Evolutionary conservation across 2,113 vertebrate genomes (phyloP).

Genomic region (Rhea americana): DNA sequence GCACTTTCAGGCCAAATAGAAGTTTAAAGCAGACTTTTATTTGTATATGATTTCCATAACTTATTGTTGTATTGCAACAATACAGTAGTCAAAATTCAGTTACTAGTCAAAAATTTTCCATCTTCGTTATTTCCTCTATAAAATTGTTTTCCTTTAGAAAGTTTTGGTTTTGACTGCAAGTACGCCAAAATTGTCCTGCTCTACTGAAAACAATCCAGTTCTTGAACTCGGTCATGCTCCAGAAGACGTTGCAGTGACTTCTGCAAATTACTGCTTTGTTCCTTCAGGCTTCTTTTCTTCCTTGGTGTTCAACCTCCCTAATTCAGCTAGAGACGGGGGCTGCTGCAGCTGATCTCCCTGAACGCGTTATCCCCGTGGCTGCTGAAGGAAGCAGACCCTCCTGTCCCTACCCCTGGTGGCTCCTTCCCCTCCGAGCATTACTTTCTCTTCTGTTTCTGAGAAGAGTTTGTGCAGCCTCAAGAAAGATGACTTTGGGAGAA

Average conservation of each 20-base stretch:
- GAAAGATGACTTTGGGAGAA: not conserved
- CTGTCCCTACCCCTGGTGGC: not conserved
- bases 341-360: not conserved
- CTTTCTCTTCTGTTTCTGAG: not conserved
- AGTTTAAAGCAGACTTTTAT: not conserved
- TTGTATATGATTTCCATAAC: not conserved
- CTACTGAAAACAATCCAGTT: not conserved
- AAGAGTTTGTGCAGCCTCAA: not conserved
- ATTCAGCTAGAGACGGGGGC: not conserved
- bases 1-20: not conserved
- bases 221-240: not conserved
- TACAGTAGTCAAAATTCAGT: not conserved
- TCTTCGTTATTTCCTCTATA: not conserved
- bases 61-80: not conserved
- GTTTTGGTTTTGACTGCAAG: not conserved
- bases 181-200: not conserved
- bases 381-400: not conserved
- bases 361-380: accelerated
- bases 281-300: not conserved
- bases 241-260: not conserved
- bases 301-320: not conserved
- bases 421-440: not conserved
- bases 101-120: not conserved
- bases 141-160: not conserved
- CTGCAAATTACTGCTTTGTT: not conserved